Conservation (phyloP, 2,888 invertebrate genomes). For the Melipona bicolor region DNA sequence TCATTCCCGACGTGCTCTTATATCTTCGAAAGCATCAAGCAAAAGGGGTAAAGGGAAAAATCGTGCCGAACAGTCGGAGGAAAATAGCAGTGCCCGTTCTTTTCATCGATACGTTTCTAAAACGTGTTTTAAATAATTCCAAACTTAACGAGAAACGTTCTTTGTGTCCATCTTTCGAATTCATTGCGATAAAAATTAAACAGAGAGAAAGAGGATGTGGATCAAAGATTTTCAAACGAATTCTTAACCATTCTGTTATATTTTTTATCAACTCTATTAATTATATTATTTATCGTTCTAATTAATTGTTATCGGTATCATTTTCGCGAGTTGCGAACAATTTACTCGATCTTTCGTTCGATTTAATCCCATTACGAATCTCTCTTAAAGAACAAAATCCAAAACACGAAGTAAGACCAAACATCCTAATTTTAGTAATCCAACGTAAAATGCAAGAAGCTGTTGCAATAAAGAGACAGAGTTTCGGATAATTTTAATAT, state of each 20-base stretch:
- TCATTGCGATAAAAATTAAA: background rate
- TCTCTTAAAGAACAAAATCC: no score
- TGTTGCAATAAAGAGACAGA: no score
- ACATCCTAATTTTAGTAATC: no score
- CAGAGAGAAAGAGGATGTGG: background rate
- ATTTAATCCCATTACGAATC: no score
- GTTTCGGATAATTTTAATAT: no score
- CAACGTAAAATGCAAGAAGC: no score
- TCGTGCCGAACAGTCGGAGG: background rate
- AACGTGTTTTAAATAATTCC: background rate
- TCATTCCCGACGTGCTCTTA: conserved; percentile 3
- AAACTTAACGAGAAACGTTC: background rate
- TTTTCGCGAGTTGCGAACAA: no score
- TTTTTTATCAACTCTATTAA: no score
- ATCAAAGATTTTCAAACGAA: background rate
- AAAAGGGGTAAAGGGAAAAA: background rate
- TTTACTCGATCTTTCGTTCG: no score
- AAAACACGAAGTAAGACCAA: no score
- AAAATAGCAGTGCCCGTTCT: background rate
- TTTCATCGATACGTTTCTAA: background rate
- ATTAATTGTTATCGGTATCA: no score
- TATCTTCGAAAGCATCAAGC: conserved; percentile 21
- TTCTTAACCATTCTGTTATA: background rate
- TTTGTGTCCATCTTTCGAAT: background rate
- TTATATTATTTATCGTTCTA: no score